These are phyloP conservation scores for Tapirus indicus DNA, from an alignment of 2,797 vertebrate species.

Conservation along the genomic window DNA sequence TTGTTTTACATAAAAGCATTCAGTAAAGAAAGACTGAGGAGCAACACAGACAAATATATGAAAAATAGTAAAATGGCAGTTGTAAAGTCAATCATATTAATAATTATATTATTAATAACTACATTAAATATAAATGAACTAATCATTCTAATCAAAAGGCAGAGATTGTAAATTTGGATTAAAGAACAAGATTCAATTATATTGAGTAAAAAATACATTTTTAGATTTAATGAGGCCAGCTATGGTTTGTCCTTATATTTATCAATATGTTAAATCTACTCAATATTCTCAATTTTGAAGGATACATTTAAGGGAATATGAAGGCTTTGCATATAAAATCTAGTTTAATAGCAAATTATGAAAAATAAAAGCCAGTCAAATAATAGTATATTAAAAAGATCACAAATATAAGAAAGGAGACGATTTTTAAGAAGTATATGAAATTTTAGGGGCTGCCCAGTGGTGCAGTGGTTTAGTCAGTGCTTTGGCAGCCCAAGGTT, in stretches of 20 bases:
- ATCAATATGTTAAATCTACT: background rate
- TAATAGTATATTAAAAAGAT: background rate
- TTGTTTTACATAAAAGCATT: background rate
- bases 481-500: too few species aligned
- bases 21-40: background rate
- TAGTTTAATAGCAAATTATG: background rate
- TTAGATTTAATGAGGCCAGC: background rate
- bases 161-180: background rate
- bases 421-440: background rate
- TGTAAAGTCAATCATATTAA: background rate
- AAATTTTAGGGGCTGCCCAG: background rate
- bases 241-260: background rate
- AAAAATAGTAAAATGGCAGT: background rate
- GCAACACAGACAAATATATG: background rate
- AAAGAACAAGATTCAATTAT: background rate
- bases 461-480: too few species aligned
- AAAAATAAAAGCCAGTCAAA: background rate
- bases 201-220: background rate
- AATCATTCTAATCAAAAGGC: background rate
- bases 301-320: background rate
- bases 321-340: background rate
- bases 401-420: background rate
- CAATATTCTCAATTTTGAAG: background rate
- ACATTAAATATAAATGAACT: background rate
- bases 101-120: background rate